Evolutionary conservation across 2,797 vertebrate species (phyloP).

Genomic region (Cossypha polioptera): DNA sequence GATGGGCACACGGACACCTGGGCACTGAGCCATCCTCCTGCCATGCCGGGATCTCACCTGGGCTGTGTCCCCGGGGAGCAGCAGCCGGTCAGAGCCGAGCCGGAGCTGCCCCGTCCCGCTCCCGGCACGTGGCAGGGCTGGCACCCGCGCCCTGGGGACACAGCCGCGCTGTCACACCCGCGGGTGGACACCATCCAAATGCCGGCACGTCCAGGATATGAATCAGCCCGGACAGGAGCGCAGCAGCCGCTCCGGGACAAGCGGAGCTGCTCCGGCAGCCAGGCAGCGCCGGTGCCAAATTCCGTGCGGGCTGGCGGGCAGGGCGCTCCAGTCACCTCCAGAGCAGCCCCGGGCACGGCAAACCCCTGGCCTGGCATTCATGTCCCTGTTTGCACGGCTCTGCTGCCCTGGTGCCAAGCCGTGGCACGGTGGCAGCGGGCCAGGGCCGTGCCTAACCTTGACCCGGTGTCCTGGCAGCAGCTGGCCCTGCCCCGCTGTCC

Average conservation of each 20-base stretch:
- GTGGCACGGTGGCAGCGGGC: background rate
- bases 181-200: background rate
- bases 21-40: background rate
- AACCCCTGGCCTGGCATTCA: fast-evolving
- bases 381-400: background rate
- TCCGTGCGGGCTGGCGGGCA: background rate
- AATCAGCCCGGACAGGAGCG: background rate
- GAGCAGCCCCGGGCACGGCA: background rate
- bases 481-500: background rate
- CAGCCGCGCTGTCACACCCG: background rate
- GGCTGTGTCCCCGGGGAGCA: background rate
- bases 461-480: background rate
- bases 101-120: background rate
- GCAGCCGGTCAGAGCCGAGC: background rate
- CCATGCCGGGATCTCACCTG: background rate
- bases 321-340: background rate
- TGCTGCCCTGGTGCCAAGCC: background rate
- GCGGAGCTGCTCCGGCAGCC: background rate
- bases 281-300: background rate
- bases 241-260: background rate
- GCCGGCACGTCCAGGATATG: constrained; percentile 38
- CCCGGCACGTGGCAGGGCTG: background rate
- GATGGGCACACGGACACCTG: fast-evolving
- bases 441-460: background rate
- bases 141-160: background rate